These are phyloP conservation scores for Philypnodon macrostomus DNA, from an alignment of 2,797 vertebrate genomes.

Conservation along the genomic window DNA sequence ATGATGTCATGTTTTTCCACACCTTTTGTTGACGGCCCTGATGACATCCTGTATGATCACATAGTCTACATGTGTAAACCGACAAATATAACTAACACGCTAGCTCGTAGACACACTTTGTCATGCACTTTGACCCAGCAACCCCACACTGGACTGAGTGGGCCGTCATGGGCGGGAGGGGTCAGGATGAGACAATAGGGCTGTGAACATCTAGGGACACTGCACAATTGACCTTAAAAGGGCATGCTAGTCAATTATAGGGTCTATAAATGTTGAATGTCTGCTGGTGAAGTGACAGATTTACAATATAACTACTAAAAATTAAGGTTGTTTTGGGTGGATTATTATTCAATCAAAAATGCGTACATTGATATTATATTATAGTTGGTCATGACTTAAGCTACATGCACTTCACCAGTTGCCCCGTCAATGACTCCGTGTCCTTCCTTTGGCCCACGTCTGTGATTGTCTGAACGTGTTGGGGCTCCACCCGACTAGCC, in stretches of 20 bases:
- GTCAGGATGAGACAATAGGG: constrained; percentile 58
- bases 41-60: constrained; percentile 38
- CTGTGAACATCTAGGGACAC: constrained; percentile 27
- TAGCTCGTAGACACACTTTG: constrained; percentile 10
- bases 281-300: background rate
- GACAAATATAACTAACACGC: constrained; percentile 48
- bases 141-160: constrained; percentile 44
- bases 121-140: constrained; percentile 47
- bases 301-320: background rate
- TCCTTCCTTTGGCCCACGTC: constrained; percentile 50
- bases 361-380: background rate
- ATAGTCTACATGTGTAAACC: constrained; percentile 17
- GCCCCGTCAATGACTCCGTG: constrained; percentile 48
- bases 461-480: constrained; percentile 25
- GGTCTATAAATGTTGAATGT: constrained; percentile 18
- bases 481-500: constrained; percentile 52
- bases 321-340: no score
- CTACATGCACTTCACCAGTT: constrained; percentile 11
- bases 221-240: constrained; percentile 37
- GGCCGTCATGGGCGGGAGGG: constrained; percentile 36
- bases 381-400: background rate
- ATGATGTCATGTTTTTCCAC: constrained; percentile 52
- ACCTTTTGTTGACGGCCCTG: constrained; percentile 11
- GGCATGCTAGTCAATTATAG: constrained; percentile 23
- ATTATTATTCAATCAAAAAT: no score